These are phyloP conservation scores for Campylorhamphus procurvoides DNA, from an alignment of 2,113 vertebrate species.

Conservation along the genomic window DNA sequence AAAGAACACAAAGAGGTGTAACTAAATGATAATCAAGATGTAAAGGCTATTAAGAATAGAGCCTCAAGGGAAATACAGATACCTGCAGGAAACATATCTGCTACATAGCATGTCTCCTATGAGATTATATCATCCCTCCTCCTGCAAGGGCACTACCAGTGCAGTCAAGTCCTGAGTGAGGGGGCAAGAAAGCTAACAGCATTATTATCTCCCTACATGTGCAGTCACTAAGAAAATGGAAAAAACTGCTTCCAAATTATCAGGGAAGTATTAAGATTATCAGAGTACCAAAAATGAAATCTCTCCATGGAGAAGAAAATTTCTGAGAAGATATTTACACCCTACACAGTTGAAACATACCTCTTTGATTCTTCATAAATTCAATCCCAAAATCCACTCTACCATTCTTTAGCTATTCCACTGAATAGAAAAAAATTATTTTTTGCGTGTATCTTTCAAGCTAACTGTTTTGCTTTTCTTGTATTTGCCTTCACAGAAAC, in stretches of 20 bases:
- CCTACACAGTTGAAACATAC: not conserved
- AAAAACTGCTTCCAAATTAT: not conserved
- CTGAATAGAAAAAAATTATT: not conserved
- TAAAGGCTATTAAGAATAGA: not conserved
- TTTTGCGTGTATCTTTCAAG: not conserved
- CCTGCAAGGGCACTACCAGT: not conserved
- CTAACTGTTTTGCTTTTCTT: not conserved
- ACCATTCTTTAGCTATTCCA: not conserved
- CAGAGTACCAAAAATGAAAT: not conserved
- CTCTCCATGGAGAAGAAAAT: not conserved
- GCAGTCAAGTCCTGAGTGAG: not conserved
- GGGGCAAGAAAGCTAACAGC: not conserved
- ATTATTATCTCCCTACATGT: not conserved
- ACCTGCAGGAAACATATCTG: not conserved
- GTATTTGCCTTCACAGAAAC: not conserved
- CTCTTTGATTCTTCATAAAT: not conserved
- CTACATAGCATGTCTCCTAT: not conserved
- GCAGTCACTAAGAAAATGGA: not conserved
- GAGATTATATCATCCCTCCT: not conserved
- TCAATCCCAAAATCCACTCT: not conserved
- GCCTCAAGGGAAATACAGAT: not conserved
- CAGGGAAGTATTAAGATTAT: not conserved
- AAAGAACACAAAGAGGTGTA: slow-evolving; percentile 17
- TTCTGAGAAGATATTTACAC: not conserved
- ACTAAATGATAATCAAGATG: not conserved